phyloP scores from a whole-genome alignment of 2,113 vertebrate species.

The Chloebia gouldiae region DNA sequence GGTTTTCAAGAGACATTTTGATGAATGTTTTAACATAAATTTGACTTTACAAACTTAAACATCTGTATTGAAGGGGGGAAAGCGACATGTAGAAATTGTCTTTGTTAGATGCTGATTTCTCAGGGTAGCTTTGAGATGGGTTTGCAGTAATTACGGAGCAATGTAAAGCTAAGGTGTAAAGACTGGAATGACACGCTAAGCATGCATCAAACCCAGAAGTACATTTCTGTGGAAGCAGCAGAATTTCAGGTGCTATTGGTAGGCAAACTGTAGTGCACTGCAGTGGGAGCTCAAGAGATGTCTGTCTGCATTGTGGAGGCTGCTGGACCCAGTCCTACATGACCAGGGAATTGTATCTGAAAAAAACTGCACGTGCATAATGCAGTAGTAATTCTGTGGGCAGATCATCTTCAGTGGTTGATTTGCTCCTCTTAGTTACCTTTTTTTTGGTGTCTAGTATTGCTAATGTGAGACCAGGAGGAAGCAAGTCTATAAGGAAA shows the following conservation, averaged over 20 bases:
- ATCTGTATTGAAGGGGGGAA: not conserved
- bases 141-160: not conserved
- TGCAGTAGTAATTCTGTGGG: not conserved
- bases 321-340: not conserved
- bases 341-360: not conserved
- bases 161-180: not conserved
- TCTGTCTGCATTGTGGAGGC: not conserved
- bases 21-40: not conserved
- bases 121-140: not conserved
- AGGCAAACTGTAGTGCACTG: not conserved
- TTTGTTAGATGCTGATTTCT: not conserved
- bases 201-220: not conserved
- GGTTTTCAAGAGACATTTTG: not conserved
- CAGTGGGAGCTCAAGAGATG: not conserved
- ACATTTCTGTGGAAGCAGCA: not conserved
- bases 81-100: not conserved
- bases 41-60: not conserved
- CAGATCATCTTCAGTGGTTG: not conserved
- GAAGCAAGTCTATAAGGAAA: not conserved
- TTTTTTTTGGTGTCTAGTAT: not conserved
- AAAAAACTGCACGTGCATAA: not conserved
- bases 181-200: not conserved
- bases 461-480: not conserved
- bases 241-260: not conserved
- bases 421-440: not conserved